Evolutionary conservation across 2,797 vertebrate genomes (phyloP), one percentile per base, ranked within the genome.

Genomic region (Enteromius argenteus): DNA sequence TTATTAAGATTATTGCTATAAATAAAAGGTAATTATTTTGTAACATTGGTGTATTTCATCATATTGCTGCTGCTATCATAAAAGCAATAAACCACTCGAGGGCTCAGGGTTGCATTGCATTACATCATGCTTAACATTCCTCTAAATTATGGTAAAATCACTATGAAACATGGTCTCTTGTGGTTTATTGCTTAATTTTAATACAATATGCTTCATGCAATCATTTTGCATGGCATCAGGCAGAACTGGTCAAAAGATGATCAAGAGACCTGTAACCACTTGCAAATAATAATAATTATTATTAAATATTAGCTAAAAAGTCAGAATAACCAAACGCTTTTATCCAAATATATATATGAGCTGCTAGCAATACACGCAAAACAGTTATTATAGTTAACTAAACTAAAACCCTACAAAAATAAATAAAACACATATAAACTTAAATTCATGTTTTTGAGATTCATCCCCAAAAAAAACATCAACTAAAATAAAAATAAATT

Each of bases 1-100:
- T 32, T 32, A 76, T 44, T 66, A 32, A 21, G 5, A 64, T 32
- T 32, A 79, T 66, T 79, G 60, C 35, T 23, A 77, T 60, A 60
- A 76, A 76, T 76, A 27, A 51, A 27, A 51, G 9, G 15, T 32
- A 51, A 53, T 53, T 74, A 76, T 76, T 76, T 76, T 10, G n/a
- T 78, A 78, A 62, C 56, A 78, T 13, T 27, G 9, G 39, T 6
- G 39, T 14, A 64, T 78, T 62, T 78, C 75, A 78, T 78, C 75
- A 78, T 64, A 23, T 62, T 30, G 37, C 56, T 46, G 37, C 15
- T 44, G 58, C 56, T 27, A 60, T 10, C 56, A 60, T 42, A 30
- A 62, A 44, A 30, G 37, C 35, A 62, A 44, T 5, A 30, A 62
- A 62, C 15, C 56, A 76, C 39, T 78, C 23, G n/a, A 46, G 37